These are phyloP conservation scores for Bhutanitis thaidina DNA, from an alignment of 2,888 invertebrate species.

Conservation along the genomic window DNA sequence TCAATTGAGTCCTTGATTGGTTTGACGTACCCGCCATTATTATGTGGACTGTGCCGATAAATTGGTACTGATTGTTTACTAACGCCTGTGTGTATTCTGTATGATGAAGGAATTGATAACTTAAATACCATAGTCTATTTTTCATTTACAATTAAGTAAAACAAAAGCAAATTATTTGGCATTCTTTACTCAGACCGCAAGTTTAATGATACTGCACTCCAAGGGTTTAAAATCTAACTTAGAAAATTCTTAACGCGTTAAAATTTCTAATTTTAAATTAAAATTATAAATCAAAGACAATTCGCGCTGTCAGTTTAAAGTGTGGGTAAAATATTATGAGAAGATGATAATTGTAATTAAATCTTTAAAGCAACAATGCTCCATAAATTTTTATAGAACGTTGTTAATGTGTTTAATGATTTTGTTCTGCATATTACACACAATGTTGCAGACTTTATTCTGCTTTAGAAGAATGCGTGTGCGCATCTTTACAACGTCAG, in stretches of 20 bases:
- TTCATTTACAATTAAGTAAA: background rate
- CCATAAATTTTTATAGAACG: slow-evolving; percentile 51
- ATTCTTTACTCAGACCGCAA: no score
- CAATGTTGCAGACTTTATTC: slow-evolving; percentile 44
- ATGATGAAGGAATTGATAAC: background rate
- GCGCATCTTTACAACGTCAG: slow-evolving; percentile 63
- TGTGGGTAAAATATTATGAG: slow-evolving; percentile 23
- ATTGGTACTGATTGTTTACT: slow-evolving; percentile 69
- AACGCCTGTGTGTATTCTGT: slow-evolving; percentile 16
- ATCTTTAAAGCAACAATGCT: slow-evolving; percentile 43
- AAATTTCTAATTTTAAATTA: no score
- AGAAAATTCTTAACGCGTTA: no score
- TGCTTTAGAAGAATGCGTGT: slow-evolving; percentile 56
- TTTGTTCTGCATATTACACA: slow-evolving; percentile 32
- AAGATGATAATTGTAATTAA: slow-evolving; percentile 39
- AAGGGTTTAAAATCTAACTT: no score
- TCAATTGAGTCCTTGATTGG: slow-evolving; percentile 77
- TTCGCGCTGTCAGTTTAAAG: no score
- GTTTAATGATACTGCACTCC: no score
- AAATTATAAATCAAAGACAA: no score
- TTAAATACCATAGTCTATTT: background rate
- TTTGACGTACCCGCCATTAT: slow-evolving; percentile 70
- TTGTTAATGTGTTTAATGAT: slow-evolving; percentile 47
- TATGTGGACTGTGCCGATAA: slow-evolving; percentile 55
- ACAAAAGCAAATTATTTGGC: background rate